Conservation (phyloP, 2,888 invertebrate genomes). For the Tetranychus piercei region DNA sequence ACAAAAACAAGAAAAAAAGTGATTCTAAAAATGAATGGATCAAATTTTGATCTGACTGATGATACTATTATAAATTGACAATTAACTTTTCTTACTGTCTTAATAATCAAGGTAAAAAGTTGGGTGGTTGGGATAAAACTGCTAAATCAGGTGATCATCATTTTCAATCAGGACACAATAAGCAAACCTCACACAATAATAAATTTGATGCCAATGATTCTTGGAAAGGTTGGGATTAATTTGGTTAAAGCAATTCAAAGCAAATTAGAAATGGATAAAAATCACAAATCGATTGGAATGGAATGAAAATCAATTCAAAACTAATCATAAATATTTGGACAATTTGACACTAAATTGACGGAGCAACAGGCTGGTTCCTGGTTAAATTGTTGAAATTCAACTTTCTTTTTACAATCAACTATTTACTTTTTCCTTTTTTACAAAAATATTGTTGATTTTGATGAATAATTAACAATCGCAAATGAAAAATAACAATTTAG, state of each 20-base stretch:
- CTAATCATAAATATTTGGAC: not conserved
- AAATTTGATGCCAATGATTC: not conserved
- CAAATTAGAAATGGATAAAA: not conserved
- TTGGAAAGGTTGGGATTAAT: not conserved
- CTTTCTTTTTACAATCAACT: not conserved
- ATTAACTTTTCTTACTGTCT: not conserved
- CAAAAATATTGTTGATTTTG: not conserved
- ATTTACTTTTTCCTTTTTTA: not conserved
- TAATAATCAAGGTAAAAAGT: not conserved
- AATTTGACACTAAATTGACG: not conserved
- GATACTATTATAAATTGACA: too few relatives aligned
- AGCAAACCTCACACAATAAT: not conserved
- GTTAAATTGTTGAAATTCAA: not conserved
- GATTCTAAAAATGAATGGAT: too few relatives aligned
- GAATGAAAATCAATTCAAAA: too few relatives aligned
- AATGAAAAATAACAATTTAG: too few relatives aligned
- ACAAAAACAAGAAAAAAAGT: too few relatives aligned
- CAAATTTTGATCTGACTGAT: too few relatives aligned
- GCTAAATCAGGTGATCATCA: not conserved
- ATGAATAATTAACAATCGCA: not conserved
- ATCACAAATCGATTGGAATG: not conserved
- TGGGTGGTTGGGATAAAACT: not conserved
- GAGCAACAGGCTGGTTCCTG: not conserved
- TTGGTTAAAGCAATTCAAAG: not conserved
- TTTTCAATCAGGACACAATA: not conserved